A percentile compares a stretch with the other conserved stretches of the same genome.
Conservation (phyloP, 2,888 invertebrate species). For the Brachylomia viminalis region DNA sequence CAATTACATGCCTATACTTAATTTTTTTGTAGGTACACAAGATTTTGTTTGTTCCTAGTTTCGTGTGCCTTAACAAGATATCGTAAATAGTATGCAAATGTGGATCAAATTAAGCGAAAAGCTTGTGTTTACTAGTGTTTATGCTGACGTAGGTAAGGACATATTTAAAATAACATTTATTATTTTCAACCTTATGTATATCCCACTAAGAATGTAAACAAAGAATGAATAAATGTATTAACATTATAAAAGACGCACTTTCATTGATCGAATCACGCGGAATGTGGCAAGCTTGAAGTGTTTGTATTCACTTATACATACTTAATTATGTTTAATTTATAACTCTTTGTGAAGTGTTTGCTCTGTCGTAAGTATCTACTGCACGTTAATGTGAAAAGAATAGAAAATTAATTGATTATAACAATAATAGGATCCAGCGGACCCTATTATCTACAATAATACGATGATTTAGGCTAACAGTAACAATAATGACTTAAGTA, state of each 20-base stretch:
- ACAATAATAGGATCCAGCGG: neutral
- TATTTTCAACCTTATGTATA: constrained; percentile 24
- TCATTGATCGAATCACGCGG: constrained; percentile 25
- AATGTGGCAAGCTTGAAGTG: constrained; percentile 23
- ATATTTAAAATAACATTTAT: constrained; percentile 18
- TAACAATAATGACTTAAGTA: neutral
- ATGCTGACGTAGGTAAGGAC: constrained; percentile 1
- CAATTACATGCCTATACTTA: neutral
- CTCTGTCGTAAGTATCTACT: neutral
- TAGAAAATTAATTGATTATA: neutral
- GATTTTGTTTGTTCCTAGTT: neutral
- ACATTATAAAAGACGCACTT: constrained; percentile 37
- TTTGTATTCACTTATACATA: constrained; percentile 1
- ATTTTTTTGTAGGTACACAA: neutral
- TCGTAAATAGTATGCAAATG: neutral
- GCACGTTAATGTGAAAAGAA: neutral
- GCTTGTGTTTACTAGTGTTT: neutral
- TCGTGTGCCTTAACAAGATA: neutral
- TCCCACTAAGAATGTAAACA: constrained; percentile 21
- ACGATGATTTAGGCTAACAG: neutral
- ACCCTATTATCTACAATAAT: neutral
- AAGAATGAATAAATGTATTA: constrained; percentile 14
- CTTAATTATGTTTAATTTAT: constrained; percentile 23
- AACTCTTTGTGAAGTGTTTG: constrained; percentile 43
- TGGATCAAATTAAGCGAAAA: constrained; percentile 8